Evolutionary conservation across 2,888 invertebrate species (phyloP).

Genomic region (Choristoneura rosaceana): DNA sequence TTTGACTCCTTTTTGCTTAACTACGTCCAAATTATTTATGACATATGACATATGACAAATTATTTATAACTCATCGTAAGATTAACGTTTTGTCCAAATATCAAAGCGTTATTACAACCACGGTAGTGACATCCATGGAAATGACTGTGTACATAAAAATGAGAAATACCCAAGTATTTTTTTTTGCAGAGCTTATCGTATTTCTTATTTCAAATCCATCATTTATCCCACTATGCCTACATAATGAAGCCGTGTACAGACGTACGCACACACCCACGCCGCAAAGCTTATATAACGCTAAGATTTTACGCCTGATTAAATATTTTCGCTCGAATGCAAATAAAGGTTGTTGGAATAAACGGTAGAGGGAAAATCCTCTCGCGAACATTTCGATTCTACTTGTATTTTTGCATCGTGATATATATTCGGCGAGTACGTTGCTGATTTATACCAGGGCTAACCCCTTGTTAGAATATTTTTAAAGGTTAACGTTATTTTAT

Average conservation of each 20-base stretch:
- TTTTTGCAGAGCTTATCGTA: neutral
- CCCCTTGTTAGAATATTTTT: conserved; percentile 12
- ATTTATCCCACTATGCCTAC: neutral
- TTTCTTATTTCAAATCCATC: neutral
- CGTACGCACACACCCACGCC: conserved; percentile 62
- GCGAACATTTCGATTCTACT: conserved; percentile 64
- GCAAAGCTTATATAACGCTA: conserved; percentile 74
- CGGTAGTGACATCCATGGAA: no score
- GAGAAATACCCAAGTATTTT: neutral
- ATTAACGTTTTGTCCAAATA: no score
- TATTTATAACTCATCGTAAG: no score
- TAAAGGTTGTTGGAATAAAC: conserved; percentile 71
- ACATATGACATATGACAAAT: no score
- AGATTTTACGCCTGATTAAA: conserved; percentile 84
- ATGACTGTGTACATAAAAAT: no score
- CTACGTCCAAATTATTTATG: no score
- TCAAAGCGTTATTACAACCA: no score
- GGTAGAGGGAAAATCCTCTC: conserved; percentile 42
- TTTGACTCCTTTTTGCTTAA: no score
- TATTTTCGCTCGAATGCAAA: conserved; percentile 83
- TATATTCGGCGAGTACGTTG: conserved; percentile 22
- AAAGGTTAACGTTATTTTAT: neutral
- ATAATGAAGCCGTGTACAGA: neutral
- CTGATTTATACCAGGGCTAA: conserved; percentile 12
- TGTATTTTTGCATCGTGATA: conserved; percentile 44